Base-by-base conservation (phyloP, 2,797 vertebrate genomes). In the Podargus strigoides region DNA sequence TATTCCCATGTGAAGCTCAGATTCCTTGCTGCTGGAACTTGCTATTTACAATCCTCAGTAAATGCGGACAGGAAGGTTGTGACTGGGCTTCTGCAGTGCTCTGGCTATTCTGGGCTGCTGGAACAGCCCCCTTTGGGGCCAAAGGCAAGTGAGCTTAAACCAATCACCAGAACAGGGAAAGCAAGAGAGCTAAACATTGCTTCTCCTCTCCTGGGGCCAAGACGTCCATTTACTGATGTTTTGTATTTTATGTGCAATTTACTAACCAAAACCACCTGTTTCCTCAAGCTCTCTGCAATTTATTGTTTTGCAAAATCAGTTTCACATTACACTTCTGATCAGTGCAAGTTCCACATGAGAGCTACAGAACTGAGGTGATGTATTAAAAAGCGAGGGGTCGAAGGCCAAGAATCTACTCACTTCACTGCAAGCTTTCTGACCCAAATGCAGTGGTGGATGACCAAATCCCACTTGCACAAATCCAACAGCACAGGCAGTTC, bases 291-390 rank as follows among this genome's bases (percentile, higher is more conserved):
- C 89, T 79, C 85, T 91, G 86, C 93, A 95, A 95, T 95, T 96
- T 94, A 96, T 95, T 94, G 95, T 96, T 96, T 87, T 93, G 94
- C 89, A 96, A 97, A 97, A 93, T 93, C 95, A 96, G 95, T 96
- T 96, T 97, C 94, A 76, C 91, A 84, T 97, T 97, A 95, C 95
- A 87, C 56, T 93, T 82, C 91, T 85, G 93, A 94, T 93, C 80
- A 67, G 91, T 7, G 83, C 76, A 82, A 82, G 96, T 77, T 96
- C 77, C 91, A 93, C 80, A 90, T 12, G 67, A 95, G 91, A 90
- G 80, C 85, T 58, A 39, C 77, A 90, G 88, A 95, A 76, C 60
- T 19, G 78, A 93, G 89, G 70, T 91, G 85, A 93, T 37, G 70
- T 42, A 93, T 88, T 85, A 79, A 93, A 94, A 95, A 91, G 63